These are phyloP conservation scores for Magallana gigas DNA, from an alignment of 1,140 invertebrate genomes.

Conservation along the genomic window DNA sequence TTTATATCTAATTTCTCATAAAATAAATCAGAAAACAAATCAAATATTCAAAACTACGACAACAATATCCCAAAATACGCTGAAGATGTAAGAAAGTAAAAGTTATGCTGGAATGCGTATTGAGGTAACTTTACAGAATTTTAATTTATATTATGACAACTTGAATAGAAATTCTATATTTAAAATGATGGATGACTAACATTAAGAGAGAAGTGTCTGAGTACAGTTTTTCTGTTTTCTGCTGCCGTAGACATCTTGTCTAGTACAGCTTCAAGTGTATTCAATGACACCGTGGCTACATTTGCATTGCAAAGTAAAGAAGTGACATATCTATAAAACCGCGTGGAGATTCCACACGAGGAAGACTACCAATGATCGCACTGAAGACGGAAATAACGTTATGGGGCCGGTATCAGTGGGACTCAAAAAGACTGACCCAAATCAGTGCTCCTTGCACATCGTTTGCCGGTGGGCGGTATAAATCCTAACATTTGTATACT, in stretches of 20 bases:
- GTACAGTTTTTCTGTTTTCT: not conserved
- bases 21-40: too few relatives aligned
- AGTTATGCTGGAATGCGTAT: too few relatives aligned
- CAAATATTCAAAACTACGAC: too few relatives aligned
- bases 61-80: too few relatives aligned
- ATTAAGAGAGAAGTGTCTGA: not conserved
- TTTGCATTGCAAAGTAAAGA: slow-evolving; percentile 4
- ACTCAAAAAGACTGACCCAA: not conserved
- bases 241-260: not conserved
- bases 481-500: not conserved
- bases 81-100: too few relatives aligned
- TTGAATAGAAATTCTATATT: not conserved
- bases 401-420: too few relatives aligned
- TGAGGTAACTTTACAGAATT: too few relatives aligned
- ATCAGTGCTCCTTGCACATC: not conserved
- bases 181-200: not conserved
- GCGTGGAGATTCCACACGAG: not conserved
- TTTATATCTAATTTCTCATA: too few relatives aligned
- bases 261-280: not conserved
- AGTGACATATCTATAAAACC: slow-evolving; percentile 4
- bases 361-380: not conserved
- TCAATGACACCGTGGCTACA: not conserved
- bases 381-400: not conserved
- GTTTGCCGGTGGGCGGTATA: not conserved
- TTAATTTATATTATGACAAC: too few relatives aligned